phyloP scores from a whole-genome alignment of 2,797 vertebrate genomes.

The Halcyon badia region DNA sequence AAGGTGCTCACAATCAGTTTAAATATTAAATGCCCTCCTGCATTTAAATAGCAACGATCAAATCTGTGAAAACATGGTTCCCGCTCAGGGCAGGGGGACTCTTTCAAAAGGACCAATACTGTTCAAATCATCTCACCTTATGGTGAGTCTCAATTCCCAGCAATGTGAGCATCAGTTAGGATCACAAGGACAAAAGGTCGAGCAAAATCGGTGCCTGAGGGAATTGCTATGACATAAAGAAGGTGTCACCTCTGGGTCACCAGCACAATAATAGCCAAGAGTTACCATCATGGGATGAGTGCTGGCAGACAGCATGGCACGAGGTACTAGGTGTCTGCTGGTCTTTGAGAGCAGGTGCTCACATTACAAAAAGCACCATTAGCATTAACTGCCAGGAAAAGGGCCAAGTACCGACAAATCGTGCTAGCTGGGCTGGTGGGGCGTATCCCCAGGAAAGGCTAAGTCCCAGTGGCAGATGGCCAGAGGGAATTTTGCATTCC shows the following conservation, averaged over 20 bases:
- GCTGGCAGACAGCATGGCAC: neutral
- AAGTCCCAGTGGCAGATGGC: slow-evolving; percentile 45
- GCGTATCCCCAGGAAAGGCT: neutral
- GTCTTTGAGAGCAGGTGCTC: neutral
- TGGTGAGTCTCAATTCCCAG: neutral
- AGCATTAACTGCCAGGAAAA: neutral
- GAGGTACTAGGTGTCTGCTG: neutral
- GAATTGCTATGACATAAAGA: slow-evolving; percentile 9
- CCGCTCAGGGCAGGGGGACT: accelerated
- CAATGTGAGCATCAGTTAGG: neutral
- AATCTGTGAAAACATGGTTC: neutral
- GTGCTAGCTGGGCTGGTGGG: neutral
- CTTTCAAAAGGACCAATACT: neutral
- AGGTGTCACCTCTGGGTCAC: neutral
- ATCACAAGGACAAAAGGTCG: neutral
- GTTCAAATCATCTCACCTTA: neutral
- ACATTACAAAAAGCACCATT: neutral
- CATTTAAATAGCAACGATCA: neutral
- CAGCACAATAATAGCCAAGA: accelerated
- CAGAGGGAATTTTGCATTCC: neutral
- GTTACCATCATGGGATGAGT: accelerated
- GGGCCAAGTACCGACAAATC: neutral
- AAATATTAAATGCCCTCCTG: slow-evolving; percentile 39
- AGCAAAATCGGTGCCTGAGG: neutral
- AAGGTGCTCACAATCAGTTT: slow-evolving; percentile 60